Evolutionary conservation across 2,113 vertebrate species (phyloP), one percentile per base, ranked within the genome.

Genomic region (Oncorhynchus clarkii): DNA sequence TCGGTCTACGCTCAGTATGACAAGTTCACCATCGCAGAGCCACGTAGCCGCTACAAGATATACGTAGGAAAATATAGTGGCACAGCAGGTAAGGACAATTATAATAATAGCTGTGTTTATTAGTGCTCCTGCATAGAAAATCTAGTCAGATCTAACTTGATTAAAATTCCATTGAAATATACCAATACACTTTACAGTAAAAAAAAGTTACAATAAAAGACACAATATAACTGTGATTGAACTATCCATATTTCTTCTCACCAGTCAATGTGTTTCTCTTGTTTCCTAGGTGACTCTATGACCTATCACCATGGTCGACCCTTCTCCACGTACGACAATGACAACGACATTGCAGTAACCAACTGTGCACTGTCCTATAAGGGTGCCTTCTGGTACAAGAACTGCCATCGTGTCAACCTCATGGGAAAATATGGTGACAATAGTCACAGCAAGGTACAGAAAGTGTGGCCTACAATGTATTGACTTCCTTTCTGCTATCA

Each of bases 361-460:
- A 99, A 99, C 92, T 99, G 97, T 54, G 97, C 97, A 67, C 78
- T 99, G 85, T 99, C 97, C 2, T 99, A 99, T 90, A 98, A 97
- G 85, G 97, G 97, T 0, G 97, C 97, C 0, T 99, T 98, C 90
- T 99, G 97, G 97, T 99, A 99, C 80, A 99, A 97, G 92, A 99
- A 99, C 80, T 99, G 97, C 45, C 97, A 99, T 82, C 94, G 96
- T 0, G 97, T 97, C 86, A 99, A 99, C 86, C 92, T 99, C 72
- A 99, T 99, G 96, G 97, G 97, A 14, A 93, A 94, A 92, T 99
- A 98, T 0, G 95, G 95, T 1, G 96, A 97, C 90, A 90, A 88
- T 76, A 98, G 85, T 85, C 97, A 99, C 88, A 99, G 97, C 89
- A 97, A 98, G 95, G 97, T 97, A 84, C 75, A 92, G 60, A 3